phyloP scores from a whole-genome alignment of 2,888 invertebrate species.

The Oasisia sp. region DNA sequence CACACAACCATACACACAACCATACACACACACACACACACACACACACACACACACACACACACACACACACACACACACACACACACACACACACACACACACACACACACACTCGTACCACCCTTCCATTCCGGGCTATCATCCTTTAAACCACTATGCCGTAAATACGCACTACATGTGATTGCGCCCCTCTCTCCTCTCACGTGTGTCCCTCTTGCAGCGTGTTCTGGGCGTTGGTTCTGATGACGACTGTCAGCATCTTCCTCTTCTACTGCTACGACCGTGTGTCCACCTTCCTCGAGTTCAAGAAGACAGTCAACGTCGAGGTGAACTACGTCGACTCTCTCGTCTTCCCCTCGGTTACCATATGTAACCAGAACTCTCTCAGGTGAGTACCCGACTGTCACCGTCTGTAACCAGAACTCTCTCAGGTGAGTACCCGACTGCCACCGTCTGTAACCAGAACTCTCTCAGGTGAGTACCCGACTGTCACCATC shows the following conservation, averaged over 20 bases:
- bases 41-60: too few species aligned
- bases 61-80: too few species aligned
- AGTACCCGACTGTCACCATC: too few species aligned
- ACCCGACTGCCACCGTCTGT: neutral
- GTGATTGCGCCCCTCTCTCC: neutral
- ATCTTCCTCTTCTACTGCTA: constrained; percentile 32
- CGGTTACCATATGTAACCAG: constrained; percentile 38
- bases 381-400: neutral
- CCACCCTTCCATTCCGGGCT: neutral
- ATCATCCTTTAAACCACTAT: neutral
- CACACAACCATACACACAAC: too few species aligned
- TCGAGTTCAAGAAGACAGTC: constrained; percentile 32
- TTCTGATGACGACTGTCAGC: neutral
- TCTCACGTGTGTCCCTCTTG: neutral
- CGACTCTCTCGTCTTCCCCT: constrained; percentile 28
- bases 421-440: too few species aligned
- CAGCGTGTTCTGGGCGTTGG: neutral
- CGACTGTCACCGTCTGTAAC: neutral
- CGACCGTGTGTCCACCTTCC: constrained; percentile 27
- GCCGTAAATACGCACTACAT: neutral
- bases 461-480: too few species aligned
- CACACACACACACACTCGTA: too few species aligned
- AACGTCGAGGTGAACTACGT: constrained; percentile 37
- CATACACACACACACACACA: too few species aligned
- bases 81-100: too few species aligned